These are phyloP conservation scores for Callyntrura guangdongensis DNA, from an alignment of 2,888 invertebrate species.

Conservation along the genomic window DNA sequence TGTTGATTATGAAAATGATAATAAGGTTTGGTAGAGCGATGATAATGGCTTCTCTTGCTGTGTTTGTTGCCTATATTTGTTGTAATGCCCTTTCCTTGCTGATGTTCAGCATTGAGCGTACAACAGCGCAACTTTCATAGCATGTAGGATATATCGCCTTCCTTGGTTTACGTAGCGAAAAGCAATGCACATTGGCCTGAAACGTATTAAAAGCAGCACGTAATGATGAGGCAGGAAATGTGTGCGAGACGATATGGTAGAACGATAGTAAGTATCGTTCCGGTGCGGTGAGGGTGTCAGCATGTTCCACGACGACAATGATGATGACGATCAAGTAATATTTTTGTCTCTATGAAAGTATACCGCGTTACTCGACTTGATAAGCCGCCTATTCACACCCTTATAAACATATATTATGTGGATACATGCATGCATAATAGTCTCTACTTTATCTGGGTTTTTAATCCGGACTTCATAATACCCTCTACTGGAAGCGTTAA, in stretches of 20 bases:
- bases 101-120: not conserved
- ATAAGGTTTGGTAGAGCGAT: not conserved
- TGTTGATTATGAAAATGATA: conserved; percentile 50
- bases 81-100: not conserved
- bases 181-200: no score
- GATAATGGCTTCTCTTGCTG: no score
- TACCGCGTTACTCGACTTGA: conserved; percentile 43
- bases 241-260: conserved; percentile 26
- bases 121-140: conserved; percentile 23
- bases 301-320: conserved; percentile 25
- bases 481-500: not conserved
- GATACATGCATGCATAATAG: not conserved
- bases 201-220: conserved; percentile 27
- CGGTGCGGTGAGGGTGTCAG: conserved; percentile 45
- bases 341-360: conserved; percentile 25
- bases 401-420: not conserved
- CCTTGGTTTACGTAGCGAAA: no score
- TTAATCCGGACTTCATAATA: not conserved
- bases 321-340: conserved; percentile 25
- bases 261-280: not conserved
- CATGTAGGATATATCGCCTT: not conserved
- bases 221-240: conserved; percentile 43
- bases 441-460: no score
- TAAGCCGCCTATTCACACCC: conserved; percentile 21
- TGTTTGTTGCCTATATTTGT: not conserved